Base-by-base conservation (phyloP, 1,140 invertebrate genomes). In the Drosophila nasuta region DNA sequence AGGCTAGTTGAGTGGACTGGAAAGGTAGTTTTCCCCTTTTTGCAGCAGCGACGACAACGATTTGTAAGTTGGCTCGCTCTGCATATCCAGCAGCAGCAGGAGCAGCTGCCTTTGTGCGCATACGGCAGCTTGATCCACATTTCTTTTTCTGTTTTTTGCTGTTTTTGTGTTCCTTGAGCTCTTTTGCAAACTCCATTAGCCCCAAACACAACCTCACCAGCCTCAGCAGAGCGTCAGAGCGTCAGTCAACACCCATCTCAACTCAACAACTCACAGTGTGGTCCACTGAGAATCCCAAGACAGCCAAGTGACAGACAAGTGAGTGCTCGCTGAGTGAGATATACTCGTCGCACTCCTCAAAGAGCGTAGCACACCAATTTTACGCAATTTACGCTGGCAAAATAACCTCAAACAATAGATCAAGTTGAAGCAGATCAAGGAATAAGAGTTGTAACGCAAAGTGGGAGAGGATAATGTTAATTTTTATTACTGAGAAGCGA, bases 171-270 rank as follows among this genome's bases (percentile, higher is more conserved):
- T 38, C 35, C 35, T 38, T 38, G 56, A 56, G 56, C 71, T 81
- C 71, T 81, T 70, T 78, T 81, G 67, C 65, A 78, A 82, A 88
- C 83, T 88, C 85, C 83, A 88, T 88, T 88, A 89, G 85, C 80
- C 73, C 73, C 43, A 41, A 51, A 63, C 41, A 43, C 41, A 13
- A 43, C 11, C 41, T n/a, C 41, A 59, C 69, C 65, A 67, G 33
- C 49, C 51, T 25, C 20, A 25, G 20, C 20, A 25, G 20, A 25
- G 20, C 3, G 20, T 25, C 20, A 25, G 20, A 64, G 69, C 56
- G 71, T 38, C 15, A 56, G 65, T 54, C 65, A 77, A 49, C 65
- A 74, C 54, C 33, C 54, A 57, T 57, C 20, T 25, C 35, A 57
- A 56, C 52, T 4, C 30, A 20, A 38, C 54, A 57, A 11, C 28